These are phyloP conservation scores for Drosophila subsilvestris DNA, from an alignment of 2,888 invertebrate species.

Conservation along the genomic window DNA sequence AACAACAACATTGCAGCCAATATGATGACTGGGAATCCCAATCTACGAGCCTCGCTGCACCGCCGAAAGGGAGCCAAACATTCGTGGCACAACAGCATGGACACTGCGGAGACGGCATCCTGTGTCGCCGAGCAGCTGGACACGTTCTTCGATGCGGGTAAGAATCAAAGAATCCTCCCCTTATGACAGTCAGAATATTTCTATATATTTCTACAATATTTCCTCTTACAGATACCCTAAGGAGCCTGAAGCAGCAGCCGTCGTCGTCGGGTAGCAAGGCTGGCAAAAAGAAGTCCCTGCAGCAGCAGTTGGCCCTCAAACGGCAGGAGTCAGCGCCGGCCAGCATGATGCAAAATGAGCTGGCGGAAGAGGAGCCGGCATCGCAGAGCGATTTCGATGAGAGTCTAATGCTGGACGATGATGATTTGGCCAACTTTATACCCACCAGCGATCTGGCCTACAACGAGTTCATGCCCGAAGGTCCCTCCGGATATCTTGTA, in stretches of 20 bases:
- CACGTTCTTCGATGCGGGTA: constrained; percentile 67
- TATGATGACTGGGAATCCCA: constrained; percentile 42
- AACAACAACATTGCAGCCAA: constrained; percentile 67
- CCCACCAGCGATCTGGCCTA: constrained; percentile 84
- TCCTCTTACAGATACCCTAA: constrained; percentile 59
- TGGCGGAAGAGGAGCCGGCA: constrained; percentile 36
- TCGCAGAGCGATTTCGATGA: constrained; percentile 82
- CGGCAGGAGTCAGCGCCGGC: constrained; percentile 84
- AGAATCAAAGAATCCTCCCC: constrained; percentile 4
- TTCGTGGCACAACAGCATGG: constrained; percentile 83
- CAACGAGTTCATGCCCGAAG: constrained; percentile 84
- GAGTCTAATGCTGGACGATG: constrained; percentile 86
- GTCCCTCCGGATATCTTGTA: constrained; percentile 82
- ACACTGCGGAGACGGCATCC: constrained; percentile 75
- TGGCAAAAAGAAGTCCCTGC: constrained; percentile 53
- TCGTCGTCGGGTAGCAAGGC: constrained; percentile 25
- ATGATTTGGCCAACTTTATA: constrained; percentile 85
- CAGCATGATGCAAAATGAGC: constrained; percentile 50
- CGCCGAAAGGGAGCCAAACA: constrained; percentile 76
- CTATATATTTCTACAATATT: too few species aligned
- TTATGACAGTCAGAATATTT: neutral
- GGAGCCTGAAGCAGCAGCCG: constrained; percentile 38
- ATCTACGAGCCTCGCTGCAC: constrained; percentile 45
- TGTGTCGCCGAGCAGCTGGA: constrained; percentile 57
- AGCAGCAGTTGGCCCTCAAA: constrained; percentile 76